phyloP scores from a whole-genome alignment of 2,113 vertebrate species.

The Anser cygnoides region DNA sequence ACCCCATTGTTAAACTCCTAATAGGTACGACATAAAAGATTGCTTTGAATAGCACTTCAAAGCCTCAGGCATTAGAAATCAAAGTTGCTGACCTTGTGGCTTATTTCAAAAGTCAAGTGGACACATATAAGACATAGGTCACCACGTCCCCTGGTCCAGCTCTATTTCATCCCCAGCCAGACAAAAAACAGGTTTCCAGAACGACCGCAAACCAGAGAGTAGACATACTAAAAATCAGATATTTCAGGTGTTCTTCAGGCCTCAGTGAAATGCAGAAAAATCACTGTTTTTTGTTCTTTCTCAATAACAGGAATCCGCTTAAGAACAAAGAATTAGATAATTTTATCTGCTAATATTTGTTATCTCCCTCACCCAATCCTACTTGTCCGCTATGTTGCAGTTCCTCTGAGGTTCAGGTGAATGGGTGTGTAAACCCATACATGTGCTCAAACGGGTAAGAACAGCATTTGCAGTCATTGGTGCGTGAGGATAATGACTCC shows the following conservation, averaged over 20 bases:
- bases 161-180: not conserved
- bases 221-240: not conserved
- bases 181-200: not conserved
- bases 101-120: not conserved
- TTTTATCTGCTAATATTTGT: not conserved
- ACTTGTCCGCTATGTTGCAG: not conserved
- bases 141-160: not conserved
- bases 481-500: not conserved
- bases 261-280: not conserved
- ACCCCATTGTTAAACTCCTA: not conserved
- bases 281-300: not conserved
- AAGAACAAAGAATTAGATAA: not conserved
- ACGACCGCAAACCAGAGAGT: not conserved
- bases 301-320: not conserved
- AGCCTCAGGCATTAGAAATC: not conserved
- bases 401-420: not conserved
- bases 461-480: not conserved
- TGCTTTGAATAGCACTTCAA: not conserved
- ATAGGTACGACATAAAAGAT: not conserved
- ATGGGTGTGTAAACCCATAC: accelerated
- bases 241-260: not conserved
- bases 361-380: not conserved
- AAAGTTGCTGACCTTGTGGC: not conserved
- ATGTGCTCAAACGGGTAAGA: not conserved
- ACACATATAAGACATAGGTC: not conserved